Evolutionary conservation across 2,888 invertebrate genomes (phyloP).

Genomic region (Atrina japonica): DNA sequence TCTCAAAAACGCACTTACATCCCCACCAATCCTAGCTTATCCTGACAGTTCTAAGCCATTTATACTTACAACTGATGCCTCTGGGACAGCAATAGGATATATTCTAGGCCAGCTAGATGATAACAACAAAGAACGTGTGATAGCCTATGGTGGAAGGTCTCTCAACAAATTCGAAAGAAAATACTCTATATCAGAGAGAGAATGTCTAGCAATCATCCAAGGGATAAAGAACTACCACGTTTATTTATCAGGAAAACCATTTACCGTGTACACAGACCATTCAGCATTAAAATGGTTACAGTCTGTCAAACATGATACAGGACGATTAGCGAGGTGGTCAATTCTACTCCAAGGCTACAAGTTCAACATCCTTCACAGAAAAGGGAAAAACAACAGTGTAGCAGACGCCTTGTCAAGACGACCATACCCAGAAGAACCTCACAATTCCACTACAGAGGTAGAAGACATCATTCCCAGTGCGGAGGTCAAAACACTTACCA

Average conservation of each 20-base stretch:
- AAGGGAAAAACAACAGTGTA: constrained; percentile 9
- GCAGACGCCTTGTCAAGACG: constrained; percentile 27
- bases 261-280: constrained; percentile 25
- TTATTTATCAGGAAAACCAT: constrained; percentile 10
- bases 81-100: constrained; percentile 42
- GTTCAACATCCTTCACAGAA: constrained; percentile 3
- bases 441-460: not conserved
- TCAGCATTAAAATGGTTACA: constrained; percentile 19
- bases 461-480: constrained; percentile 19
- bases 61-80: constrained; percentile 31
- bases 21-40: constrained; percentile 26
- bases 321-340: constrained; percentile 16
- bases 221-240: constrained; percentile 20
- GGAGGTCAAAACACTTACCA: not conserved
- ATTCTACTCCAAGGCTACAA: constrained; percentile 16
- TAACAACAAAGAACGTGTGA: constrained; percentile 35
- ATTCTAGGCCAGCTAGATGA: constrained; percentile 49
- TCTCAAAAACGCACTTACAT: constrained; percentile 16
- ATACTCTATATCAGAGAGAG: constrained; percentile 7
- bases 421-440: not conserved
- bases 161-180: constrained; percentile 9
- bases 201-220: constrained; percentile 19
- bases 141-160: constrained; percentile 14
- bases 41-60: constrained; percentile 16
- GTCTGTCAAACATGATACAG: constrained; percentile 14